Base-by-base conservation (phyloP, 2,888 invertebrate species). In the Rhabditoides inermis region DNA sequence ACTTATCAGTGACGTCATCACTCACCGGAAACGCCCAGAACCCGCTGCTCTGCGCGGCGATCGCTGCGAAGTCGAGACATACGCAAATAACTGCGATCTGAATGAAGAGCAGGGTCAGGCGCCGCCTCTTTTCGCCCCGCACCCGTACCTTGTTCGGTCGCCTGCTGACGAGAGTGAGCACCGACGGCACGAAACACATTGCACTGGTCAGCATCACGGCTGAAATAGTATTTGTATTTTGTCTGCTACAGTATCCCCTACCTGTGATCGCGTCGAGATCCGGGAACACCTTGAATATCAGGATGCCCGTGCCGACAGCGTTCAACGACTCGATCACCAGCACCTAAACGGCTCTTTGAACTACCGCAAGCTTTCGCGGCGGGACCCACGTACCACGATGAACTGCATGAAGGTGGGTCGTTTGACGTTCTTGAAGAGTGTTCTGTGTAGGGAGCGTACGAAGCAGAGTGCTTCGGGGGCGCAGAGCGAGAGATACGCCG, bases 181-280 rank as follows among this genome's bases (percentile, higher is more conserved):
- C 79, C 20, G 86, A 87, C 2, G 95, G 95, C 39, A 92, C 82
- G 68, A 94, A 85, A 77, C 91, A 92, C 50, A 94, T 83, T 72
- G 91, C 91, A 78, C 91, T 92, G 26, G 91, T 91, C 63, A 95
- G 81, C 89, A 92, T 91, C 35, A 90, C 88, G 12, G 71, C 69
- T 56, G 48, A 39, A 54, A 51, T 30, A 15, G n/a, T n/a, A n/a
- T n/a, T n/a, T n/a, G n/a, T n/a, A n/a, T n/a, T n/a, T n/a, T n/a
- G n/a, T n/a, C n/a, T n/a, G n/a, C n/a, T n/a, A n/a, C n/a, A n/a
- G n/a, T n/a, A n/a, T n/a, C n/a, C 26, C 41, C 18, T 41, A 39
- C 90, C 92, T 78, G 90, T 88, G 51, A 92, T 86, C 4, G 90
- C 88, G 78, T 95, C 91, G 65, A 94, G 79, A 75, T 89, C 86